Base-by-base conservation (phyloP, 2,113 vertebrate genomes). In the Rhinogobius similis region DNA sequence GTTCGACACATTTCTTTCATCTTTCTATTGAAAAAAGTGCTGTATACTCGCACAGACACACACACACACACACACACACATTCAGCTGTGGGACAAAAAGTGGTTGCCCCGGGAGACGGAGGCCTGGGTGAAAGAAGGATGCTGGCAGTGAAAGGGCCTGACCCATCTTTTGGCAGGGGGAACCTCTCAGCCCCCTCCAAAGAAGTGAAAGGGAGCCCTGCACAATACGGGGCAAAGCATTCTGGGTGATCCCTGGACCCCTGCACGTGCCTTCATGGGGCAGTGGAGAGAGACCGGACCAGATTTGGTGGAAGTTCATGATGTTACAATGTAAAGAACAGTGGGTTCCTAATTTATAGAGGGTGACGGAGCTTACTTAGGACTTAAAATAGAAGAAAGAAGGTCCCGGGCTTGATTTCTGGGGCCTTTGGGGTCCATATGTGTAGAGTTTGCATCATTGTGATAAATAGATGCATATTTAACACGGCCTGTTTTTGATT, bases 231-330 rank as follows among this genome's bases (percentile, higher is more conserved):
- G 88, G 89, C 88, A 89, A 90, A 89, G 88, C 88, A 91, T 91
- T 91, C 88, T 88, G 88, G 85, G 82, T 91, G 89, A 90, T 89
- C 92, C 87, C 87, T 88, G 91, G 89, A 91, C 91, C 91, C 89
- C 88, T 90, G 87, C 92, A 92, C 91, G 92, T 91, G 92, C 88
- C 91, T 85, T 81, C 82, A 77, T 70, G 71, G 50, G 72, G 44
- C 16, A 77, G 75, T 74, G 43, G 59, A 39, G 72, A 68, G 73
- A 73, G 67, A 73, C 46, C 14, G 16, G 23, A 55, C 75, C 50
- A 39, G 36, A 70, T 70, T 77, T 58, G 62, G 74, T 50, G 20
- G 27, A 61, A 61, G 58, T 61, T 36, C 29, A 61, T 61, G 29
- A 36, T 21, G 6, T 10, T n/a, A 61, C 27, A 61, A 61, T 38